These are phyloP conservation scores for Miichthys miiuy DNA, from an alignment of 2,797 vertebrate species.

Conservation along the genomic window DNA sequence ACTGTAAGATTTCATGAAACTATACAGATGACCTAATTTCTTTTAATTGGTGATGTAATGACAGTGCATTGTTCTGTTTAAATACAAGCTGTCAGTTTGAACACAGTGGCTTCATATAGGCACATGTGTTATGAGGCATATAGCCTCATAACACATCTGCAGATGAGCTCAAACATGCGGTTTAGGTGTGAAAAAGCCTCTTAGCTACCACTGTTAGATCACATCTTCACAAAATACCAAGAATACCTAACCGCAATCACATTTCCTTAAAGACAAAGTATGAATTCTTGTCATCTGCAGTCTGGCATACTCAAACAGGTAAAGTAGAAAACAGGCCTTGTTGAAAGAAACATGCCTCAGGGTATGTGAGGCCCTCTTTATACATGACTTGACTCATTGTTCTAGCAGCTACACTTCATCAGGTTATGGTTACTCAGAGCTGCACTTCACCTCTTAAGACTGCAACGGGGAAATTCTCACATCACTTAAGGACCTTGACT, in stretches of 20 bases:
- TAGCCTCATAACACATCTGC: not conserved
- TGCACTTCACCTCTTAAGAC: not conserved
- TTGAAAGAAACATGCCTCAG: not conserved
- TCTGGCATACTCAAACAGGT: not conserved
- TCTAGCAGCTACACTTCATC: not conserved
- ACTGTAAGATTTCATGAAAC: not conserved
- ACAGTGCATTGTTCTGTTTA: not conserved
- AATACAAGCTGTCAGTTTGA: not conserved
- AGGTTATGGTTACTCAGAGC: constrained; percentile 8
- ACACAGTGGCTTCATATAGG: constrained; percentile 22
- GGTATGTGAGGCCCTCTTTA: not conserved
- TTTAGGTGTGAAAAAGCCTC: not conserved
- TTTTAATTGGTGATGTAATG: not conserved
- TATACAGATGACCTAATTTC: not conserved
- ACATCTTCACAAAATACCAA: not conserved
- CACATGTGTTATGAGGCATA: no score
- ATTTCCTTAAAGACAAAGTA: not conserved
- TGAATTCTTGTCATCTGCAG: not conserved
- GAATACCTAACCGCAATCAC: no score
- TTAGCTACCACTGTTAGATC: not conserved
- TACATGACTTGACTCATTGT: constrained; percentile 25
- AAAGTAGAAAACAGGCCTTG: not conserved
- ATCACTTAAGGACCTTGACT: not conserved
- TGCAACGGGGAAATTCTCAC: not conserved
- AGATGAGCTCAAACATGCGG: no score